Base-by-base conservation (phyloP, 2,797 vertebrate species). In the Neoniphon sammara region DNA sequence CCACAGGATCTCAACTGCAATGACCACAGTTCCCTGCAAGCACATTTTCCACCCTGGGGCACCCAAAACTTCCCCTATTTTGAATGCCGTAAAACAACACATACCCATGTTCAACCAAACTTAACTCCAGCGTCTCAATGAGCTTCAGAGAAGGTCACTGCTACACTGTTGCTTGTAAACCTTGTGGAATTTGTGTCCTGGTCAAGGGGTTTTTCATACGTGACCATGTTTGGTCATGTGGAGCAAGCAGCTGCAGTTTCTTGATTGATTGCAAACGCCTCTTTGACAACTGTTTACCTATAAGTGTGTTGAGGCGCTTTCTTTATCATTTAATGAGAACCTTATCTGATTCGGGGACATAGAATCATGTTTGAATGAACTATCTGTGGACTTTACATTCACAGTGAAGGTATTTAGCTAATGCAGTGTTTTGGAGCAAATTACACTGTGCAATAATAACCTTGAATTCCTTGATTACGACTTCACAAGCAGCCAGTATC, bases 181-280 rank as follows among this genome's bases (percentile, higher is more conserved):
- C 60, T 69, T 34, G 76, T 66, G 87, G 87, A 91, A 89, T 90
- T 86, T 87, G 87, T 83, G 63, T 85, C 84, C 75, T 75, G 69
- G 80, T 85, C 72, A 61, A 78, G 74, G 84, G 81, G 67, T 87
- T 90, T 92, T 91, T 89, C 84, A 56, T 74, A 70, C 17, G 77
- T 88, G 88, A 90, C 94, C 93, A 93, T 95, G 87, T 94, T 94
- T 94, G 94, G 94, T 93, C 91, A 93, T 85, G 77, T 81, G 69
- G 87, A 90, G 76, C 73, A 82, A 88, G 88, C 81, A 70, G 84
- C 78, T 64, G 73, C 10, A 30, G 65, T 87, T 84, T 84, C 77
- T 81, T 92, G 91, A 93, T 83, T 85, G 86, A 91, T 93, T 89
- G 88, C 85, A 86, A 85, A 91, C 70, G 67, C 76, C 80, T 89